Percentiles rank a stretch among this genome's conserved stretches.
These are phyloP conservation scores for Platalea minor DNA, from an alignment of 2,797 vertebrate species.

Conservation along the genomic window DNA sequence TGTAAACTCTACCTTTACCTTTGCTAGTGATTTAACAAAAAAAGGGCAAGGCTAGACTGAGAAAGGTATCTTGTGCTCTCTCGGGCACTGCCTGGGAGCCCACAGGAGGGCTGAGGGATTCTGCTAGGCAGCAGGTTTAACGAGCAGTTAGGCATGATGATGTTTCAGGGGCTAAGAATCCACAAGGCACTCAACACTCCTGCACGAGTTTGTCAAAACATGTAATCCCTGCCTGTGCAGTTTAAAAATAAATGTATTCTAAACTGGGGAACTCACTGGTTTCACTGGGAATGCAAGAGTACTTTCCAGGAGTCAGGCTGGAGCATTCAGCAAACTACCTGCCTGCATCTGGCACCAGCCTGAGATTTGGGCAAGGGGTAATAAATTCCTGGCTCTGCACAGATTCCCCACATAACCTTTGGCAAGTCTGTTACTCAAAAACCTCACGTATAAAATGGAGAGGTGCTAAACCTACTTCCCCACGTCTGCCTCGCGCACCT, in stretches of 20 bases:
- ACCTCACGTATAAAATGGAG: background rate
- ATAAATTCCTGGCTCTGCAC: constrained; percentile 19
- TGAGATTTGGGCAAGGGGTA: constrained; percentile 25
- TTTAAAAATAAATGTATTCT: constrained; percentile 7
- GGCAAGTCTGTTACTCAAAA: constrained; percentile 27
- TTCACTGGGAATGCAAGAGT: constrained; percentile 4
- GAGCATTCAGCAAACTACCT: background rate
- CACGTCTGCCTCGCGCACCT: accelerated
- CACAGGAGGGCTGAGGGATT: background rate
- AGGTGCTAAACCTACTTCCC: background rate
- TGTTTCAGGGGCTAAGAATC: background rate
- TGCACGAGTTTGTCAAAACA: background rate
- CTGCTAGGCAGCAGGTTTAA: background rate
- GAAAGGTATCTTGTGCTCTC: background rate
- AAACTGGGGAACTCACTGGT: background rate
- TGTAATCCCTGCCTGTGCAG: background rate
- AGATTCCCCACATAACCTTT: background rate
- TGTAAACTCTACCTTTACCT: background rate
- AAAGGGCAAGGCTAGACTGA: background rate
- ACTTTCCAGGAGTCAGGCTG: constrained; percentile 10
- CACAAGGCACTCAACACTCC: background rate
- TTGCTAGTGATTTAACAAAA: background rate
- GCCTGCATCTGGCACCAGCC: background rate
- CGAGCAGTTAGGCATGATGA: background rate
- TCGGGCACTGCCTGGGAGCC: background rate